Conservation (phyloP, 2,113 vertebrate genomes). For the Mustela nigripes region DNA sequence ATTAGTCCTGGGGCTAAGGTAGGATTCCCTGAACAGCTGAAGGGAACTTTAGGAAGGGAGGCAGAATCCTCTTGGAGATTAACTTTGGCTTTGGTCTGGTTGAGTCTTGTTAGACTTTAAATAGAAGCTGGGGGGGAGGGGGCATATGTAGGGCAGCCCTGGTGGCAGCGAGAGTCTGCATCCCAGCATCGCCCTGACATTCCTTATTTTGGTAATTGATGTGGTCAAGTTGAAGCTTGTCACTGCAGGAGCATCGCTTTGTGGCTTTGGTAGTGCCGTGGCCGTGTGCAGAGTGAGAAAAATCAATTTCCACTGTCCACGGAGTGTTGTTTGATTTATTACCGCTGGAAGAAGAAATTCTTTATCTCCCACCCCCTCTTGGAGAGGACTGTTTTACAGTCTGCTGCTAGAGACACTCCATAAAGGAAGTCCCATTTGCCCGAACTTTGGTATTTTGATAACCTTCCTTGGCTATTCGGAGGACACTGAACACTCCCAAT, state of each 20-base stretch:
- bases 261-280: background rate
- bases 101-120: background rate
- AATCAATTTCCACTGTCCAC: constrained; percentile 86
- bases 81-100: background rate
- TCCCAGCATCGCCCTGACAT: fast-evolving
- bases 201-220: constrained; percentile 64
- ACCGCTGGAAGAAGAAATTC: constrained; percentile 78
- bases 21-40: background rate
- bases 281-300: constrained; percentile 77
- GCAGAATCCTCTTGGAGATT: background rate
- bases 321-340: constrained; percentile 85
- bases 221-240: constrained; percentile 42
- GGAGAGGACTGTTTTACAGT: constrained; percentile 73
- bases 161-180: fast-evolving
- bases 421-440: constrained; percentile 62
- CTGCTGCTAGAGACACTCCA: constrained; percentile 50
- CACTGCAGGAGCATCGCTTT: background rate
- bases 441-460: constrained; percentile 77
- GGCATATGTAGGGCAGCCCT: fast-evolving
- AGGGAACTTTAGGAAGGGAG: background rate
- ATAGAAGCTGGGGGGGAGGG: background rate
- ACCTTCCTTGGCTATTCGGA: constrained; percentile 70
- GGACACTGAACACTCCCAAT: background rate
- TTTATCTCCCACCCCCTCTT: constrained; percentile 73
- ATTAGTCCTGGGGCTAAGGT: fast-evolving